phyloP scores from a whole-genome alignment of 2,113 vertebrate genomes.

The Albula glossodonta region DNA sequence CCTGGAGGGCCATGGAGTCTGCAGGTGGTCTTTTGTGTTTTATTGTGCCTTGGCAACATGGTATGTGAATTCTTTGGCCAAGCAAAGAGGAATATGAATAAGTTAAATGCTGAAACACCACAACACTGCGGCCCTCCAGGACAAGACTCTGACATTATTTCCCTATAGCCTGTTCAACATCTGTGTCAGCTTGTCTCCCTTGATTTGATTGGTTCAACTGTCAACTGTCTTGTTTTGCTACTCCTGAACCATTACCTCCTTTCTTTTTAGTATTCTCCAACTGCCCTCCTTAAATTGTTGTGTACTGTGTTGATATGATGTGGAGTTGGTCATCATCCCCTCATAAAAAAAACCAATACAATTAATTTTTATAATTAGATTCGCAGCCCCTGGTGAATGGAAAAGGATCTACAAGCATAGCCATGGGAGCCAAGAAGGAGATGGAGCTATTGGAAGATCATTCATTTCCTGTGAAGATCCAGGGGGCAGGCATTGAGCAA shows the following conservation, averaged over 20 bases:
- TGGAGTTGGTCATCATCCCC: not conserved
- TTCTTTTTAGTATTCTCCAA: not conserved
- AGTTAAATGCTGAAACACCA: no score
- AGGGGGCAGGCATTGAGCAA: slow-evolving; percentile 70
- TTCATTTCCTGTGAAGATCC: slow-evolving; percentile 69
- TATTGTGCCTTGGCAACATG: no score
- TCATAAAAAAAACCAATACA: not conserved
- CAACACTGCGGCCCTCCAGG: no score
- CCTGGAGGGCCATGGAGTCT: no score
- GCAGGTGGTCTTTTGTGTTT: no score
- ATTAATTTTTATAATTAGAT: slow-evolving; percentile 47
- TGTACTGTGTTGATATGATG: not conserved
- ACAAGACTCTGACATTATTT: no score
- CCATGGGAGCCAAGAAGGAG: not conserved
- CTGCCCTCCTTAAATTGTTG: not conserved
- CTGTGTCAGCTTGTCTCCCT: not conserved
- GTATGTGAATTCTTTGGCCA: no score
- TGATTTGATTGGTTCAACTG: not conserved
- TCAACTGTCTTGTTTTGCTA: not conserved
- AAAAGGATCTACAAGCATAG: slow-evolving; percentile 25
- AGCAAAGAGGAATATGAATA: no score
- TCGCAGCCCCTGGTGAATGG: slow-evolving; percentile 25
- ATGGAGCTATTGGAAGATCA: slow-evolving; percentile 52
- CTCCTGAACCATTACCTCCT: not conserved
- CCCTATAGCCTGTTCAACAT: not conserved